Percentiles rank a stretch among this genome's conserved stretches.
Evolutionary conservation across 2,113 vertebrate species (phyloP).

Genomic region (Aramus guarauna): DNA sequence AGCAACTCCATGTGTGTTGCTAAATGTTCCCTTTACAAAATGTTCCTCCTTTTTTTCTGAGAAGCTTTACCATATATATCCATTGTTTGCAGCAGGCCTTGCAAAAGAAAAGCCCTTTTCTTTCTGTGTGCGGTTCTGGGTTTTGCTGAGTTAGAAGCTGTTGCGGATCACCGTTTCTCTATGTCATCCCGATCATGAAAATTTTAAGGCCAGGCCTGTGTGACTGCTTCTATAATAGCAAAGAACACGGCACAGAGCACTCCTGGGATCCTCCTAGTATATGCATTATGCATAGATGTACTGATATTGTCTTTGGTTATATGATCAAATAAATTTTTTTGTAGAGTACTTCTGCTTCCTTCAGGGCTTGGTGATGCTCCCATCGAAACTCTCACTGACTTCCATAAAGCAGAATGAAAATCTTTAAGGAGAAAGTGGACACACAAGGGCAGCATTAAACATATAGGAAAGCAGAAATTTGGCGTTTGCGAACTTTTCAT

Average conservation of each 20-base stretch:
- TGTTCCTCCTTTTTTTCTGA: neutral
- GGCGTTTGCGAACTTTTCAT: neutral
- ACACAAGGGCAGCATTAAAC: neutral
- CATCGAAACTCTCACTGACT: neutral
- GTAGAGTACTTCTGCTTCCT: neutral
- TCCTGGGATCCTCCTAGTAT: neutral
- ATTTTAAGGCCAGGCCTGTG: neutral
- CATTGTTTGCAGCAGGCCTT: neutral
- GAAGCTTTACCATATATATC: neutral
- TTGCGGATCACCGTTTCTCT: neutral
- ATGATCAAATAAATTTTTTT: neutral
- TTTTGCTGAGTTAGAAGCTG: neutral
- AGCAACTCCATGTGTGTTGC: neutral
- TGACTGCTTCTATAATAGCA: neutral
- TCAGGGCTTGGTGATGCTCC: neutral
- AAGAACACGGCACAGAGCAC: neutral
- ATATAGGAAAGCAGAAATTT: neutral
- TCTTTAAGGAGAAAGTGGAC: neutral
- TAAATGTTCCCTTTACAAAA: neutral
- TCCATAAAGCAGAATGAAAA: neutral
- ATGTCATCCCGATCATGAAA: neutral
- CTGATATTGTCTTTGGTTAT: neutral
- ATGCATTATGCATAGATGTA: conserved; percentile 1
- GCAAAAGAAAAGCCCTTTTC: neutral
- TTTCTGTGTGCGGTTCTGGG: neutral